A percentile compares a stretch with the other conserved stretches of the same genome.
Evolutionary conservation across 2,888 invertebrate species (phyloP).

Genomic region (Diaperis boleti): DNA sequence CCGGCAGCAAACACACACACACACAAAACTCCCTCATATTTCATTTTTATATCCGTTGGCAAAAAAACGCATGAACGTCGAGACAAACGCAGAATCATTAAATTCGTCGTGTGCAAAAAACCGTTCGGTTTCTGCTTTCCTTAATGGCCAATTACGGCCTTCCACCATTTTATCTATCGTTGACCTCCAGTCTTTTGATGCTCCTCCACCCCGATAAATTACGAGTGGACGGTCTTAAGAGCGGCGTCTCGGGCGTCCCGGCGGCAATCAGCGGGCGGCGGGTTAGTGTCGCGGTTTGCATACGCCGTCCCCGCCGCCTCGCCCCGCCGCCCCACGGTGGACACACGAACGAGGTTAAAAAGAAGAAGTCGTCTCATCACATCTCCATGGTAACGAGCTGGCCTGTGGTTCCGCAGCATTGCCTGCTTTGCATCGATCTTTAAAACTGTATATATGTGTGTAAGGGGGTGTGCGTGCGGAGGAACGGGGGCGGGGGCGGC

Average conservation of each 20-base stretch:
- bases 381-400: slow-evolving; percentile 69
- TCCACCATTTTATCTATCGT: slow-evolving; percentile 26
- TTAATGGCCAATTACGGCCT: slow-evolving; percentile 30
- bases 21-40: slow-evolving; percentile 17
- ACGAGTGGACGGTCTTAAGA: slow-evolving; percentile 23
- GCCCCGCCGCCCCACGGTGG: slow-evolving; percentile 60
- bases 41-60: slow-evolving; percentile 22
- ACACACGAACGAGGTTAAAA: slow-evolving; percentile 67
- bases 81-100: slow-evolving; percentile 35
- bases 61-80: slow-evolving; percentile 30
- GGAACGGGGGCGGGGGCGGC: neutral
- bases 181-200: slow-evolving; percentile 21
- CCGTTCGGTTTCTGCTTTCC: slow-evolving; percentile 10
- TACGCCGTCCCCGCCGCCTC: slow-evolving; percentile 43
- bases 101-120: slow-evolving; percentile 12
- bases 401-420: slow-evolving; percentile 63
- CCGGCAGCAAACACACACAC: slow-evolving; percentile 6
- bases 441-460: slow-evolving; percentile 64
- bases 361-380: slow-evolving; percentile 68
- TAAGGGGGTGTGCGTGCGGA: slow-evolving; percentile 48
- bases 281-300: slow-evolving; percentile 57
- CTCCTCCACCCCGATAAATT: slow-evolving; percentile 33
- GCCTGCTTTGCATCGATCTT: slow-evolving; percentile 68
- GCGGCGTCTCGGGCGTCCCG: slow-evolving; percentile 45
- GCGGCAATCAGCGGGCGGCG: slow-evolving; percentile 51